Conservation (phyloP, 2,888 invertebrate genomes). For the Melieria crassipennis region DNA sequence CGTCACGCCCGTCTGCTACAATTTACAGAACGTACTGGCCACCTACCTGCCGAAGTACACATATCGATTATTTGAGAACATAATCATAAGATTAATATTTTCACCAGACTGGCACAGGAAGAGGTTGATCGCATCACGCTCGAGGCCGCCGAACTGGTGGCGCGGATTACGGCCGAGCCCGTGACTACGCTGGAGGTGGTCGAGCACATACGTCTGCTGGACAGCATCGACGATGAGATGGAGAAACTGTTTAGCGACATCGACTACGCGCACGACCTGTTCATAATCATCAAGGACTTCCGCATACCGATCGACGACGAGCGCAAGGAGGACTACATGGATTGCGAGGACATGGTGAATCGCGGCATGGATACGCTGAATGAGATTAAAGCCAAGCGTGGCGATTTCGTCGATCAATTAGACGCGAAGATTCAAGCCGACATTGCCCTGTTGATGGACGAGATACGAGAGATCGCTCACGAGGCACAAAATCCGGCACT, state of each 20-base stretch:
- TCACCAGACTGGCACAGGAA: conserved; percentile 71
- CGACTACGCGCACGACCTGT: conserved; percentile 84
- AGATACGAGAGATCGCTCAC: conserved; percentile 77
- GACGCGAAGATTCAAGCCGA: conserved; percentile 81
- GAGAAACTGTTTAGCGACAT: conserved; percentile 77
- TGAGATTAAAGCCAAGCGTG: conserved; percentile 72
- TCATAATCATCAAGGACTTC: conserved; percentile 85
- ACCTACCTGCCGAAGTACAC: conserved; percentile 73
- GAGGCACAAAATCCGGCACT: conserved; percentile 69
- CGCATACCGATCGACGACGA: conserved; percentile 77
- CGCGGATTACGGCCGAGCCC: conserved; percentile 74
- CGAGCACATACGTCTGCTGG: conserved; percentile 68
- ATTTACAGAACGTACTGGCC: conserved; percentile 74
- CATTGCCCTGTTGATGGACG: conserved; percentile 76
- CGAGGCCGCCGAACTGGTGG: conserved; percentile 69
- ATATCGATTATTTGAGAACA: conserved; percentile 33
- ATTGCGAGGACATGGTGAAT: conserved; percentile 62
- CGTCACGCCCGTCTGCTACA: conserved; percentile 76
- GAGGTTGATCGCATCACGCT: conserved; percentile 67
- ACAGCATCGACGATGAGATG: conserved; percentile 73
- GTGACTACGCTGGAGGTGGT: conserved; percentile 77
- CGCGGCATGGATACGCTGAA: conserved; percentile 72
- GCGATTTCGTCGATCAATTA: conserved; percentile 76
- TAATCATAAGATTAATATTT: background rate
- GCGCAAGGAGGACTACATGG: conserved; percentile 69